Evolutionary conservation across 2,113 vertebrate genomes (phyloP), one percentile per base, ranked within the genome.

Genomic region (Dolichallabes microphthalmus): DNA sequence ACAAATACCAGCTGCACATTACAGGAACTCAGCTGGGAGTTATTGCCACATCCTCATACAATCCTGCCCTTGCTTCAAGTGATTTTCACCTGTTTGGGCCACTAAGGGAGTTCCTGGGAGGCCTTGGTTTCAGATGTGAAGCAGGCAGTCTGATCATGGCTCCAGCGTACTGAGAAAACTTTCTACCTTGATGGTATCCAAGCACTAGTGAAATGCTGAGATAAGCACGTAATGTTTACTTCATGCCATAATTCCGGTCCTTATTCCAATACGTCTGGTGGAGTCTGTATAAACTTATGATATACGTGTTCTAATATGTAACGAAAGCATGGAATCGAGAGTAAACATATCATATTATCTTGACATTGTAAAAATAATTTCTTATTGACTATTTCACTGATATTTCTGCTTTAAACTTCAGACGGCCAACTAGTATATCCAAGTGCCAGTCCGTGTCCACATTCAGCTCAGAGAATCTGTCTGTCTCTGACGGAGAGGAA

Each of bases 401-500:
- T 32, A 55, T 61, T 19, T 77, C 71, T 76, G 27, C 52, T 2
- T 75, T 50, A 19, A 69, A 30, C 53, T 91, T 73, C 91, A 96
- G 97, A 93, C 94, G 95, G 68, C 91, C 94, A 76, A 88, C 93
- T 55, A 94, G 95, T 86, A 95, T 96, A 94, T 95, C 93, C 82
- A 96, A 96, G 90, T 97, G 96, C 84, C 97, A 96, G 93, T 98
- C 97, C 52, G 93, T 96, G 61, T 97, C 96, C 45, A 97, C 96
- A 83, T 97, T 97, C 93, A 98, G 97, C 92, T 97, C 96, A 0
- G 97, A 98, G 92, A 98, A 98, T 88, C 90, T 96, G 66, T 96
- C 95, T 0, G 94, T 95, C 0, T 98, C 97, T 0, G 97, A 98
- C 19, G 97, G 96, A 2, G 97, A 97, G 87, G 96, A 97, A 92